Base-by-base conservation (phyloP, 2,888 invertebrate species). In the Drosophila mettleri region DNA sequence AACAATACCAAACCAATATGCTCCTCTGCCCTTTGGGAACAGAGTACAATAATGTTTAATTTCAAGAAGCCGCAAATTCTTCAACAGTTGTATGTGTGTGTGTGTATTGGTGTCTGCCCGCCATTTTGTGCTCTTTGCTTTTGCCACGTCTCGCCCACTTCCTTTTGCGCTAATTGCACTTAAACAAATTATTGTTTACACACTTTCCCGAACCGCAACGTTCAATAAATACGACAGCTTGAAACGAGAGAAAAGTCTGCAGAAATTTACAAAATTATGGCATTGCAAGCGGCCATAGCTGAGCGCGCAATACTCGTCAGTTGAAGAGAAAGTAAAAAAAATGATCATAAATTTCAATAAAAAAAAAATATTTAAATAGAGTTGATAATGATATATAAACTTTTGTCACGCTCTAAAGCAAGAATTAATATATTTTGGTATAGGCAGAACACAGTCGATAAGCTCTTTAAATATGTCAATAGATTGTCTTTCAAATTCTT, bases 181-280 rank as follows among this genome's bases (percentile, higher is more conserved):
- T 79, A 80, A 69, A 83, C 62, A 66, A 83, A 79, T 77, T 79
- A 79, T 84, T 80, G 64, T 84, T 79, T 84, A 60, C 68, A 59
- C 66, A 66, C 73, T 54, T 51, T 20, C 24, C 46, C 45, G 31
- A 51, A 62, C 69, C 71, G 48, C 69, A 55, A 2, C 55, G 38
- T 34, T 63, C 71, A 71, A 70, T 55, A 63, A 57, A 55, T 29
- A 34, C 34, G 39, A 27, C 10, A 33, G 53, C 36, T 36, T 22
- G 27, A 16, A 36, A 29, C 12, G 36, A 16, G 9, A 36, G 9
- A n/a, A 45, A 39, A 3, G 33, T 6, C 24, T 38, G 20, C 9
- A 48, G 5, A 36, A 18, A 60, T 43, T 16, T 1, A 5, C 24
- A 43, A 27, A n/a, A n/a, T n/a, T n/a, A n/a, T n/a, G n/a, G n/a